Evolutionary conservation across 2,888 invertebrate genomes (phyloP), one percentile per base, ranked within the genome.

Genomic region (Cryptosula pallasiana): DNA sequence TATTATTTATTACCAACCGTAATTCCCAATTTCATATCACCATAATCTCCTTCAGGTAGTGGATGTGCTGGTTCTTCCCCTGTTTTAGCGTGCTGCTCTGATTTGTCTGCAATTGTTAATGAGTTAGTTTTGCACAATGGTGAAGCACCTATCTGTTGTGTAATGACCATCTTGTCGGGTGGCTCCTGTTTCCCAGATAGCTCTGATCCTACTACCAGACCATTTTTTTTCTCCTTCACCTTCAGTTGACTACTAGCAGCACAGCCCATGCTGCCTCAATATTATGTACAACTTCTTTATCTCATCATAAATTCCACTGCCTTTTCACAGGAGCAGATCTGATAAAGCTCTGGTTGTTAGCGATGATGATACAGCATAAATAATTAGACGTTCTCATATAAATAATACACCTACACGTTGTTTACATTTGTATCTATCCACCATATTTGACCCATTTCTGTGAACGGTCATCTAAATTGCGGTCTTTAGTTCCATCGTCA

Each of bases 41-140:
- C 74, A 73, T 76, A 77, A 25, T 76, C 76, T 34, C 74, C 77
- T 69, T 76, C 77, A n/a, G 73, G 75, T n/a, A 74, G 73, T 9
- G 73, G 69, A 3, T 72, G 25, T 2, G 72, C 27, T 29, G 73
- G 73, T 27, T 78, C 76, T 72, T 78, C 78, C 55, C 55, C 71
- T 16, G 71, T 71, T 27, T 27, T 25, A 16, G 63, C 63, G 32
- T 63, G 63, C 32, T 63, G 29, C 63, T 63, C 63, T 13, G 63
- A 63, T 63, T 63, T 25, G 27, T 63, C 63, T n/a, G 57, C 25
- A 23, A 57, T 57, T 16, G 3, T 63, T 63, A 63, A 25, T 9
- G 63, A 25, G 5, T 45, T 45, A 45, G 5, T 45, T 45, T 45
- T 45, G 45, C 5, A 20, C 25, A 63, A 32, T 34, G 63, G 27